Percentiles rank a stretch among this genome's conserved stretches.
Evolutionary conservation across 2,888 invertebrate species (phyloP).

Genomic region (Clepsis dumicolana): DNA sequence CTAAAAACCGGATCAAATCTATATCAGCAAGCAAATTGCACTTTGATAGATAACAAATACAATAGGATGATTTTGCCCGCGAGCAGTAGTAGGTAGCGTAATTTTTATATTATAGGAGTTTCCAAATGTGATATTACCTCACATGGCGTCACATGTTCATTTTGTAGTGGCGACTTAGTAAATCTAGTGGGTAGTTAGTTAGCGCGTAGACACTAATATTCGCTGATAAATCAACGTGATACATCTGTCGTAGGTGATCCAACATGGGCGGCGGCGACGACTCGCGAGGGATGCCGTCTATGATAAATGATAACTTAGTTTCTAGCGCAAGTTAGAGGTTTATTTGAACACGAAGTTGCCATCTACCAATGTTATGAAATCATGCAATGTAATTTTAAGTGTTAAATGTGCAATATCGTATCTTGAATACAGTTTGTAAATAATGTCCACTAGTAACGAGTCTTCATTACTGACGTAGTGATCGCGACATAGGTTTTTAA

Average conservation of each 20-base stretch:
- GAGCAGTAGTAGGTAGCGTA: constrained; percentile 66
- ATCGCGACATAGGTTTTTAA: constrained; percentile 61
- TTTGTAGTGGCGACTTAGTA: constrained; percentile 46
- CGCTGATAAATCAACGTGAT: constrained; percentile 8
- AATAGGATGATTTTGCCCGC: constrained; percentile 52
- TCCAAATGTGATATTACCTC: constrained; percentile 74
- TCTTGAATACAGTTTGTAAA: constrained; percentile 70
- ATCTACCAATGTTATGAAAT: constrained; percentile 69
- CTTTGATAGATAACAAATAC: constrained; percentile 25
- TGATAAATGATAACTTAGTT: constrained; percentile 9
- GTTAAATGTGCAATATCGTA: constrained; percentile 81
- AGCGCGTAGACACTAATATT: constrained; percentile 14
- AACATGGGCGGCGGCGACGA: constrained; percentile 6
- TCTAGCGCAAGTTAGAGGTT: constrained; percentile 43
- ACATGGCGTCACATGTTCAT: constrained; percentile 57
- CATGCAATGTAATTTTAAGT: constrained; percentile 79
- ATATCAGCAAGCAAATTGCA: constrained; percentile 17
- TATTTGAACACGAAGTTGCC: constrained; percentile 60
- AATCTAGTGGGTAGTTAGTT: constrained; percentile 32
- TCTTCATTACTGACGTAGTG: constrained; percentile 54
- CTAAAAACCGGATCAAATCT: constrained; percentile 32
- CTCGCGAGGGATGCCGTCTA: not conserved
- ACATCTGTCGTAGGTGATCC: not conserved
- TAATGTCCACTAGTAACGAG: constrained; percentile 56
- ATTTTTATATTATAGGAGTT: constrained; percentile 65